phyloP scores from a whole-genome alignment of 1,140 invertebrate species.

The Formica selysi region DNA sequence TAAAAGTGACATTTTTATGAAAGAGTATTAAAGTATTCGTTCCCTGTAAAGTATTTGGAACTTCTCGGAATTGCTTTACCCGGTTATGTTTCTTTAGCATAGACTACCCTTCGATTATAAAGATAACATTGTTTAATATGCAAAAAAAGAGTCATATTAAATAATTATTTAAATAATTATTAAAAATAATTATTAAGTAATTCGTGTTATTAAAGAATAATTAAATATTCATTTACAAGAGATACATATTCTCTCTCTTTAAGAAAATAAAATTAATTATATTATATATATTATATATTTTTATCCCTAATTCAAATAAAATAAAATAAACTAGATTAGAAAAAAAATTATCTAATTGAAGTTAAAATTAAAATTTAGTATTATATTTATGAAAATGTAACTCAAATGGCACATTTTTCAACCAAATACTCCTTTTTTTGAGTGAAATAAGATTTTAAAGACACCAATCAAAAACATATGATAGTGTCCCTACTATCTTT shows the following conservation, averaged over 20 bases:
- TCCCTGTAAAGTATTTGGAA: slow-evolving; percentile 41
- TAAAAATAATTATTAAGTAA: too few species aligned
- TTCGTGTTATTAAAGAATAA: too few species aligned
- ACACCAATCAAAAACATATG: slow-evolving; percentile 18
- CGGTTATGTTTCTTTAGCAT: slow-evolving; percentile 1
- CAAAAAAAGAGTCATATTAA: neutral
- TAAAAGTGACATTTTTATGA: slow-evolving; percentile 53
- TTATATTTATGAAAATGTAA: neutral
- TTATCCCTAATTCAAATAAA: neutral
- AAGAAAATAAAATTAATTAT: neutral
- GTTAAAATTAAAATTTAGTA: neutral
- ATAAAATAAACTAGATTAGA: neutral
- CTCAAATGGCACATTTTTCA: neutral
- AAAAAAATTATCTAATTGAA: neutral
- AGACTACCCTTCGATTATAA: neutral
- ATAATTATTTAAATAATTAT: slow-evolving; percentile 1
- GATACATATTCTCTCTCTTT: neutral
- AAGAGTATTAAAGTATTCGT: slow-evolving; percentile 43
- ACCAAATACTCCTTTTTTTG: neutral
- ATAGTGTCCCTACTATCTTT: neutral
- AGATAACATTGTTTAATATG: slow-evolving; percentile 5
- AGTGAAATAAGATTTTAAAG: neutral
- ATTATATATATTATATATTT: neutral
- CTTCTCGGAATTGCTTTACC: slow-evolving; percentile 29
- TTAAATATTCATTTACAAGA: neutral